phyloP scores from a whole-genome alignment of 2,888 invertebrate species.

The Adineta ricciae region DNA sequence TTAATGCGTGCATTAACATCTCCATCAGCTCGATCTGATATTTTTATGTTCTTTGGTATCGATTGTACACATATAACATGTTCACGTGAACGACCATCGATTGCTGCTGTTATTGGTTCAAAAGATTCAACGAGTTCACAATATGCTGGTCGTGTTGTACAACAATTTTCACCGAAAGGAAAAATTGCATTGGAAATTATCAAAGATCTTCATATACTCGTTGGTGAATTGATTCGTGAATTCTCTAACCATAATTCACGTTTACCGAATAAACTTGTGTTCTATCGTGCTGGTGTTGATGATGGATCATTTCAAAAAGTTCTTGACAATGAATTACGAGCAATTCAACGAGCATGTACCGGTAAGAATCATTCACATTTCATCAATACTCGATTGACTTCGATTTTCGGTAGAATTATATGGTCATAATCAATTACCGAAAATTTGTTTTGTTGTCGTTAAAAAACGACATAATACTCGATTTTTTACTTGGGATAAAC shows the following conservation, averaged over 20 bases:
- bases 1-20: not conserved
- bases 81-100: not conserved
- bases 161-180: constrained; percentile 19
- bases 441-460: no score
- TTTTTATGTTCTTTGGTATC: not conserved
- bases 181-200: constrained; percentile 7
- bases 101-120: not conserved
- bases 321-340: not conserved
- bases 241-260: not conserved
- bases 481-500: no score
- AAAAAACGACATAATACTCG: no score
- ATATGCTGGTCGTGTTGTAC: constrained; percentile 13
- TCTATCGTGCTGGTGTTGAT: constrained; percentile 4
- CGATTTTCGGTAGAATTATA: no score
- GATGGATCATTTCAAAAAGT: not conserved
- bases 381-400: no score
- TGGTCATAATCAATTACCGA: no score
- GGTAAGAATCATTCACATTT: not conserved
- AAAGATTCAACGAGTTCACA: not conserved
- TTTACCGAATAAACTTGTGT: constrained; percentile 15
- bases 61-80: not conserved
- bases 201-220: not conserved
- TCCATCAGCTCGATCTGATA: not conserved
- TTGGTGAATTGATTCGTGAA: not conserved
- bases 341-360: not conserved